Percentiles rank a stretch among this genome's conserved stretches.
Conservation (phyloP, 2,113 vertebrate genomes). For the Ageneiosus marmoratus region DNA sequence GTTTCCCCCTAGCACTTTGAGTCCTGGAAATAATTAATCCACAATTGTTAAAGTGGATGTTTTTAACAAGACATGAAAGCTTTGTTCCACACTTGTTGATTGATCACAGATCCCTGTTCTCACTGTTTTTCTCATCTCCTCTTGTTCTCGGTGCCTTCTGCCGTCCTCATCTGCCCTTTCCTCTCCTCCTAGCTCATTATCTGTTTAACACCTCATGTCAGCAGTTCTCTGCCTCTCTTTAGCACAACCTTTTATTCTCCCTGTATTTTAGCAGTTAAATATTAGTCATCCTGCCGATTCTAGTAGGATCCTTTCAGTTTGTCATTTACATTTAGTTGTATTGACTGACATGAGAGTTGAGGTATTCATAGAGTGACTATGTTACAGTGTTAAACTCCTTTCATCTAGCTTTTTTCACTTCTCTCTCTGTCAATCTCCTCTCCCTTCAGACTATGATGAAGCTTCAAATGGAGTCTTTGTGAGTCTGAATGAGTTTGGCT, state of each 20-base stretch:
- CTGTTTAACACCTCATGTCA: slow-evolving; percentile 26
- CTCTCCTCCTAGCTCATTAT: slow-evolving; percentile 20
- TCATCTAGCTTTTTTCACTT: not conserved
- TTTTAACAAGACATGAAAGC: slow-evolving; percentile 44
- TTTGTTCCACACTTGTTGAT: slow-evolving; percentile 36
- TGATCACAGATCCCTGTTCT: not conserved
- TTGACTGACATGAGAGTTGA: slow-evolving; percentile 5
- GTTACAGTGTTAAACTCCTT: not conserved
- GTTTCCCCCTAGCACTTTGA: slow-evolving; percentile 27
- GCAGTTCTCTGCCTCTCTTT: not conserved
- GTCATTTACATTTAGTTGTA: slow-evolving; percentile 21
- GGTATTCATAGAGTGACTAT: not conserved
- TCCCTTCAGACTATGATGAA: slow-evolving; percentile 39
- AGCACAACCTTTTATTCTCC: not conserved
- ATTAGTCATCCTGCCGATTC: not conserved
- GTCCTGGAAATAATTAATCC: slow-evolving; percentile 45
- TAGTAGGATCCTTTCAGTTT: not conserved
- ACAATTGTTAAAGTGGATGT: slow-evolving; percentile 21
- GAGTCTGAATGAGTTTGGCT: slow-evolving; percentile 35
- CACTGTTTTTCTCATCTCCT: slow-evolving; percentile 1
- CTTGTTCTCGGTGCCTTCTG: slow-evolving; percentile 8
- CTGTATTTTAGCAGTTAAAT: not conserved
- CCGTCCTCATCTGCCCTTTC: slow-evolving; percentile 15
- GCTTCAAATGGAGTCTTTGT: slow-evolving; percentile 40
- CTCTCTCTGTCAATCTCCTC: slow-evolving; percentile 38